Evolutionary conservation across 2,113 vertebrate genomes (phyloP).

Genomic region (Halcyon malimbica): DNA sequence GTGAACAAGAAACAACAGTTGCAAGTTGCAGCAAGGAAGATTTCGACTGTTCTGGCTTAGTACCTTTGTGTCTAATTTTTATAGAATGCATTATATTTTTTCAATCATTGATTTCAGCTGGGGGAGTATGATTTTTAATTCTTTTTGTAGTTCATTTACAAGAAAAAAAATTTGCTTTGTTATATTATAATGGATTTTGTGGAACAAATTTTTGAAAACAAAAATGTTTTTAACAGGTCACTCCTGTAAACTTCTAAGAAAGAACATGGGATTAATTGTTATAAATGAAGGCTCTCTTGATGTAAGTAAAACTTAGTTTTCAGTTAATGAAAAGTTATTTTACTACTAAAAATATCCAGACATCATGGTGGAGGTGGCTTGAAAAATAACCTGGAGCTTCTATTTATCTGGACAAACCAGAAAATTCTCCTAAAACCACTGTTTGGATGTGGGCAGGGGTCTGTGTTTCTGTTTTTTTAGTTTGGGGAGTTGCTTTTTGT

Average conservation of each 20-base stretch:
- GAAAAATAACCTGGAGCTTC: not conserved
- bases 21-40: not conserved
- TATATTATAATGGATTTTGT: not conserved
- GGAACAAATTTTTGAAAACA: not conserved
- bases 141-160: not conserved
- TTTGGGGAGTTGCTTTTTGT: not conserved
- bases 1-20: not conserved
- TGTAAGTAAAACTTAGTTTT: slow-evolving; percentile 81
- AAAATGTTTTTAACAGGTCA: slow-evolving; percentile 82
- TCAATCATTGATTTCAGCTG: not conserved
- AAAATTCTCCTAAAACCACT: not conserved
- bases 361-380: not conserved
- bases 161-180: not conserved
- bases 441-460: rapidly evolving
- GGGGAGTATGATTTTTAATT: not conserved
- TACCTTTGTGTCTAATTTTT: not conserved
- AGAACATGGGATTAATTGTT: slow-evolving; percentile 97
- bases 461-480: not conserved
- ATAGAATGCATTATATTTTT: not conserved
- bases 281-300: slow-evolving; percentile 96
- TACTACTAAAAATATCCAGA: not conserved
- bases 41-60: not conserved
- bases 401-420: not conserved
- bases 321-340: not conserved
- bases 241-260: slow-evolving; percentile 94